phyloP scores from a whole-genome alignment of 2,113 vertebrate species.

The Nesoenas mayeri region DNA sequence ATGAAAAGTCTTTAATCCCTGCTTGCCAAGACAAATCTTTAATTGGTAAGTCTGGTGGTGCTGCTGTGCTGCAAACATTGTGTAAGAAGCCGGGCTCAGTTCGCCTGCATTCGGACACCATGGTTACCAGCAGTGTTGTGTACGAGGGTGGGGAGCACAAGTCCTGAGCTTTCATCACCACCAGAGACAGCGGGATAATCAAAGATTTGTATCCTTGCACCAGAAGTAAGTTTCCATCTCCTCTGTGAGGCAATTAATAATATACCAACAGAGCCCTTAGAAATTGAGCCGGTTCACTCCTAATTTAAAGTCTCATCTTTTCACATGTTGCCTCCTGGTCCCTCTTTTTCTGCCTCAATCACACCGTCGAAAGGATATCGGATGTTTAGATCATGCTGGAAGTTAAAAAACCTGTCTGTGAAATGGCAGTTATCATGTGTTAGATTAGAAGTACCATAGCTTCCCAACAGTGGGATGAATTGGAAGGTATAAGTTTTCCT shows the following conservation, averaged over 20 bases:
- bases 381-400: background rate
- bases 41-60: constrained; percentile 13
- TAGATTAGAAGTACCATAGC: background rate
- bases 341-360: background rate
- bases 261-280: background rate
- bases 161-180: background rate
- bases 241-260: background rate
- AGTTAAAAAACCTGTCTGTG: background rate
- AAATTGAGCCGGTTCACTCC: background rate
- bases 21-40: background rate
- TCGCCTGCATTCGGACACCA: background rate
- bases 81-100: background rate
- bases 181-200: background rate
- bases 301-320: background rate
- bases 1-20: constrained; percentile 54
- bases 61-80: background rate
- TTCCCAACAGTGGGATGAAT: background rate
- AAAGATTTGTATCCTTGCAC: background rate
- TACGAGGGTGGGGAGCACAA: background rate
- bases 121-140: background rate
- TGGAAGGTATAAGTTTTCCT: background rate
- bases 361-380: background rate
- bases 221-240: background rate
- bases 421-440: background rate
- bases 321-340: fast-evolving